Conservation (phyloP, 2,113 vertebrate species). For the Clarias macrocephalus region DNA sequence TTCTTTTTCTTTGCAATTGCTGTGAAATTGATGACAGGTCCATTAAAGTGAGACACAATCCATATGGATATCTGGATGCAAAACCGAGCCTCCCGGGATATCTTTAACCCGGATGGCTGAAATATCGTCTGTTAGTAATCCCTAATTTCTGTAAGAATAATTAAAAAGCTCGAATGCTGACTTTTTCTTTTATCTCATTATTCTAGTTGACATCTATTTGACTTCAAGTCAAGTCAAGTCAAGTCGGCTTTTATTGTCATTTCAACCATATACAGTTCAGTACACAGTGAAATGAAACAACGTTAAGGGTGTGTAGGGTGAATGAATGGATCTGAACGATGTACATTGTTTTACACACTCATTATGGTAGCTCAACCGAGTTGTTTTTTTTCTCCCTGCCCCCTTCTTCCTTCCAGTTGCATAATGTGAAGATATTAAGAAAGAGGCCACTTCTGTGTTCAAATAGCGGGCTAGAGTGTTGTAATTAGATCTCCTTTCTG, state of each 20-base stretch:
- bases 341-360: background rate
- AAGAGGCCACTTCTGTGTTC: background rate
- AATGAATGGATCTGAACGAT: background rate
- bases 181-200: background rate
- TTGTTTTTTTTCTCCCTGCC: background rate
- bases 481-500: background rate
- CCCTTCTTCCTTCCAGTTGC: background rate
- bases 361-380: background rate
- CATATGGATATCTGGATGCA: background rate
- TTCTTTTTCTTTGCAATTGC: too few relatives aligned
- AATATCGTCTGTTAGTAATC: background rate
- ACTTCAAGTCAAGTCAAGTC: too few relatives aligned
- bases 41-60: background rate
- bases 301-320: background rate
- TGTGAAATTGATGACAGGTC: background rate
- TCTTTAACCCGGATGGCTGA: background rate
- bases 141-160: background rate
- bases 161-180: too few relatives aligned
- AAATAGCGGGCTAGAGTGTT: background rate
- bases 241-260: too few relatives aligned
- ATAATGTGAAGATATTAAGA: background rate
- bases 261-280: too few relatives aligned
- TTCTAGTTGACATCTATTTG: background rate
- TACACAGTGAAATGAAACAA: too few relatives aligned
- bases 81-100: background rate